phyloP scores from a whole-genome alignment of 2,797 vertebrate genomes.

The Sciurus vulgaris region DNA sequence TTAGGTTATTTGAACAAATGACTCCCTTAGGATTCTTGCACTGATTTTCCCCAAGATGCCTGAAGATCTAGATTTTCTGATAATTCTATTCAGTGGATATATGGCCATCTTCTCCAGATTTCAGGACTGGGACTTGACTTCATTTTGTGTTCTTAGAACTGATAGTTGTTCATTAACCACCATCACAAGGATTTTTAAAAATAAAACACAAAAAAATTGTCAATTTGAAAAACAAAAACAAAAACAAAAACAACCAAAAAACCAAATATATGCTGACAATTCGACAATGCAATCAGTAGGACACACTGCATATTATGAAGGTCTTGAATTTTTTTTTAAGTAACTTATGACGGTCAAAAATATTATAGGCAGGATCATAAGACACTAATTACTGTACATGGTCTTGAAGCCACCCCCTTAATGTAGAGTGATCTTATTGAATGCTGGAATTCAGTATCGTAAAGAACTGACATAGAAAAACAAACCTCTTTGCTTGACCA shows the following conservation, averaged over 20 bases:
- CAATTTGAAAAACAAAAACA: constrained; percentile 93
- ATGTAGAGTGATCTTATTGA: constrained; percentile 98
- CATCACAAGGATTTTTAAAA: constrained; percentile 92
- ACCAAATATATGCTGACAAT: constrained; percentile 92
- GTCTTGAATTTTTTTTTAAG: constrained; percentile 88
- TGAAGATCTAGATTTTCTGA: constrained; percentile 97
- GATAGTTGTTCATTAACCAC: constrained; percentile 95
- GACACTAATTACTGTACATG: constrained; percentile 94
- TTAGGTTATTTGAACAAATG: constrained; percentile 93
- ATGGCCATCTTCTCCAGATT: constrained; percentile 97
- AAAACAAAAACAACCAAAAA: constrained; percentile 91
- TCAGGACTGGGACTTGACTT: constrained; percentile 97
- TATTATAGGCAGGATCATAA: constrained; percentile 95
- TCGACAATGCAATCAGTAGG: constrained; percentile 93
- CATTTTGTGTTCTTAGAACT: constrained; percentile 95
- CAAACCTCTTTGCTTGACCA: constrained; percentile 99
- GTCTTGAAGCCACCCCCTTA: constrained; percentile 99
- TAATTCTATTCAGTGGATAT: constrained; percentile 97
- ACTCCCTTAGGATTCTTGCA: constrained; percentile 96
- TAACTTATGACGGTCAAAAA: constrained; percentile 95
- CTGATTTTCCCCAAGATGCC: constrained; percentile 97
- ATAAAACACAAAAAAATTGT: constrained; percentile 92
- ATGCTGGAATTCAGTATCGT: constrained; percentile 98
- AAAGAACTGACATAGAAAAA: constrained; percentile 99
- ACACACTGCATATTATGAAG: constrained; percentile 91